These are phyloP conservation scores for Halcyon smyrnensis DNA, from an alignment of 2,797 vertebrate genomes.

Conservation along the genomic window DNA sequence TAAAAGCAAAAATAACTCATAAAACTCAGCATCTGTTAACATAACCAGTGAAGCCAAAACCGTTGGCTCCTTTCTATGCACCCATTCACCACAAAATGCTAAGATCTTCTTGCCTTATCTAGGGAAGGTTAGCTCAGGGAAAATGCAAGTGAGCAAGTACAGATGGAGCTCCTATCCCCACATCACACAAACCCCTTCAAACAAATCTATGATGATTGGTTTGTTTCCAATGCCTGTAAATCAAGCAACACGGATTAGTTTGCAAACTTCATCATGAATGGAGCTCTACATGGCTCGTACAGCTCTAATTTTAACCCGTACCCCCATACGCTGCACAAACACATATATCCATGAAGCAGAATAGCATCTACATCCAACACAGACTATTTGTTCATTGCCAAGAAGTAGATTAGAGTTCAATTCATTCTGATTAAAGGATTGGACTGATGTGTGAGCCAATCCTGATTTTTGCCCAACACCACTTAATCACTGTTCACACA, in stretches of 20 bases:
- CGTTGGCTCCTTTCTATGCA: neutral
- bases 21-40: neutral
- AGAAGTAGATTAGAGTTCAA: conserved; percentile 39
- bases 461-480: conserved; percentile 27
- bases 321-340: neutral
- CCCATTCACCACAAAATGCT: neutral
- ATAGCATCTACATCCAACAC: neutral
- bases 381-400: conserved; percentile 33
- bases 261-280: conserved; percentile 29
- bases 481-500: neutral
- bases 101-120: neutral
- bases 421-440: conserved; percentile 46
- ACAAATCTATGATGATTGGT: neutral
- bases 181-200: conserved; percentile 16
- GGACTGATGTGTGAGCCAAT: conserved; percentile 18
- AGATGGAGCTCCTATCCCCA: conserved; percentile 12
- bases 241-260: neutral
- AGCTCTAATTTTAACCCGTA: neutral
- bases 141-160: neutral
- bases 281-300: neutral
- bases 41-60: neutral
- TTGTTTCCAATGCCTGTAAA: conserved; percentile 28
- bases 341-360: conserved; percentile 7
- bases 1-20: neutral
- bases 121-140: neutral